These are phyloP conservation scores for Linurgus olivaceus DNA, from an alignment of 2,797 vertebrate genomes.

Conservation along the genomic window DNA sequence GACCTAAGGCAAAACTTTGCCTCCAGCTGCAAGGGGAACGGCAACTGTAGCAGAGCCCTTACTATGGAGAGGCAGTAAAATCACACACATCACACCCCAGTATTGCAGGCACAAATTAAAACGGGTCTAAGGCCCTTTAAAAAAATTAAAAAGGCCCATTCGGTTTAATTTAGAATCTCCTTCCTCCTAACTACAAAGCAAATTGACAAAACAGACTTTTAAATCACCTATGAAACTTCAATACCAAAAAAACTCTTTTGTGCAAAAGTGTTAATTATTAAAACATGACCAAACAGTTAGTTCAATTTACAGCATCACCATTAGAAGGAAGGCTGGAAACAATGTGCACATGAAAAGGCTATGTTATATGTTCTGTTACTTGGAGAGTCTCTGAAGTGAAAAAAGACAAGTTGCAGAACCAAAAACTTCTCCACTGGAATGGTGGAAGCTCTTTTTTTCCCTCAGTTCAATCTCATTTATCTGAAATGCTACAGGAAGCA, in stretches of 20 bases:
- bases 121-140: neutral
- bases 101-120: neutral
- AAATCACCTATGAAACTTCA: conserved; percentile 45
- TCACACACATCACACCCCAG: neutral
- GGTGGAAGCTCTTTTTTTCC: neutral
- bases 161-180: conserved; percentile 50
- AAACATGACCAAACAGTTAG: conserved; percentile 27
- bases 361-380: conserved; percentile 54
- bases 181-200: neutral
- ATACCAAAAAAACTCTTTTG: conserved; percentile 47
- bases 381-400: conserved; percentile 52
- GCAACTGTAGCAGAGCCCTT: neutral
- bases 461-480: conserved; percentile 2
- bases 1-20: neutral
- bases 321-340: conserved; percentile 48
- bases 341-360: conserved; percentile 32
- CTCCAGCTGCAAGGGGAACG: neutral
- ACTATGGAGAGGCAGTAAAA: neutral
- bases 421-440: conserved; percentile 25
- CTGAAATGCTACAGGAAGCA: conserved; percentile 14
- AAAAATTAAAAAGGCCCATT: neutral
- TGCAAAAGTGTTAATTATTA: conserved; percentile 61
- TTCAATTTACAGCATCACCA: conserved; percentile 45
- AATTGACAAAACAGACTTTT: conserved; percentile 54
- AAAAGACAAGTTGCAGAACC: conserved; percentile 2